These are phyloP conservation scores for Liparis tanakae DNA, from an alignment of 2,797 vertebrate genomes.

Conservation along the genomic window DNA sequence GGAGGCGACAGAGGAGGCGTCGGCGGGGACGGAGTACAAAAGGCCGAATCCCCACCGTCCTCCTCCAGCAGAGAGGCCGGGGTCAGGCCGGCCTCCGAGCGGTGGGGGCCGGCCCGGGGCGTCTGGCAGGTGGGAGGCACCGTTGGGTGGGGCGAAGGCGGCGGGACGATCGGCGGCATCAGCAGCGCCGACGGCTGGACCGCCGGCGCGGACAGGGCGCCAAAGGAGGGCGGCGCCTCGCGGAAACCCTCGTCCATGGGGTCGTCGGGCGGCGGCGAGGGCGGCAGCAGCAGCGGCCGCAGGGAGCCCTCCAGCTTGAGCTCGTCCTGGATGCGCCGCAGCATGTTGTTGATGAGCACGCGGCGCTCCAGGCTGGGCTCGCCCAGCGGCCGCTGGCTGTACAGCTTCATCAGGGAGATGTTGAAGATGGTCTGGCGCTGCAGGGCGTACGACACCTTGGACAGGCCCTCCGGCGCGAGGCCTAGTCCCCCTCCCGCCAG, in stretches of 20 bases:
- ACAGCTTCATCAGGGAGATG: constrained; percentile 99
- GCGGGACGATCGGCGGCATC: constrained; percentile 73
- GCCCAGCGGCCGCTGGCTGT: constrained; percentile 91
- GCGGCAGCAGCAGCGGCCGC: constrained; percentile 86
- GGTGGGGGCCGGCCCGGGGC: constrained; percentile 80
- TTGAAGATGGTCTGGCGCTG: constrained; percentile 99
- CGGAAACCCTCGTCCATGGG: constrained; percentile 88
- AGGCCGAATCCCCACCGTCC: constrained; percentile 83
- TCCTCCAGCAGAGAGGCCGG: constrained; percentile 96
- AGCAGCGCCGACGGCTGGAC: constrained; percentile 80
- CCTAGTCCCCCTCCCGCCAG: constrained; percentile 83
- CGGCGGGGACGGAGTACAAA: constrained; percentile 87
- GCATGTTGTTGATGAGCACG: constrained; percentile 98
- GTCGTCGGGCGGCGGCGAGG: constrained; percentile 87
- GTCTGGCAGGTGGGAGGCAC: constrained; percentile 82
- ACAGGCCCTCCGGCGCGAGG: constrained; percentile 86
- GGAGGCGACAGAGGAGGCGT: constrained; percentile 77
- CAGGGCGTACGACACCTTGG: constrained; percentile 97
- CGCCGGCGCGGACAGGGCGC: constrained; percentile 81
- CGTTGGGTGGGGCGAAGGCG: constrained; percentile 86
- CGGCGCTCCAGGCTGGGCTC: constrained; percentile 97
- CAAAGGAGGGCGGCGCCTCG: constrained; percentile 89
- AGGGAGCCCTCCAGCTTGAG: constrained; percentile 94
- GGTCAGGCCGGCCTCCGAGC: constrained; percentile 93
- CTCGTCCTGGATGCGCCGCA: constrained; percentile 97